phyloP scores from a whole-genome alignment of 2,797 vertebrate species.

The Enteromius radiatus region DNA sequence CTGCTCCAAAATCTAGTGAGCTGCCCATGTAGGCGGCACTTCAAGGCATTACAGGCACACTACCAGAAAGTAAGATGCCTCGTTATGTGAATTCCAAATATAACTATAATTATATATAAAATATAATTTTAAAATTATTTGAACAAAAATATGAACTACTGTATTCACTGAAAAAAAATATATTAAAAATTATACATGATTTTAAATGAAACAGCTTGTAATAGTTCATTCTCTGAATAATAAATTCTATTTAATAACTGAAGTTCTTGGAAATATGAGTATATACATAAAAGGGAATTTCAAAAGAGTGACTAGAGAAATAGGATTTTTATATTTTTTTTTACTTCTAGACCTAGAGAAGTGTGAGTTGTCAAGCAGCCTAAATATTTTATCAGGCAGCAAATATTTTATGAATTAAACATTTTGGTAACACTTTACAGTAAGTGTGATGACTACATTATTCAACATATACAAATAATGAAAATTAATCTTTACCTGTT shows the following conservation, averaged over 20 bases:
- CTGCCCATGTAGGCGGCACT: background rate
- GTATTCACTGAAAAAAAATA: background rate
- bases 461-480: background rate
- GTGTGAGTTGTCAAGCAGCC: too few relatives aligned
- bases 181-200: too few relatives aligned
- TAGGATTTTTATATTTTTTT: background rate
- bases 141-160: background rate
- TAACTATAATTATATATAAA: background rate
- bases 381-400: too few relatives aligned
- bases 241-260: background rate
- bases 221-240: background rate
- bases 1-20: background rate
- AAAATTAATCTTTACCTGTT: background rate
- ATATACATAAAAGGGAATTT: background rate
- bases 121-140: background rate
- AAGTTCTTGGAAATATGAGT: background rate
- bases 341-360: too few relatives aligned
- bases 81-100: background rate
- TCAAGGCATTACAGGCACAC: background rate
- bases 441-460: background rate
- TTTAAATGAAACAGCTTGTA: background rate
- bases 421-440: background rate
- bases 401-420: background rate
- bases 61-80: background rate
- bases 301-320: background rate